Conservation (phyloP, 1,140 invertebrate species). For the Maconellicoccus hirsutus region DNA sequence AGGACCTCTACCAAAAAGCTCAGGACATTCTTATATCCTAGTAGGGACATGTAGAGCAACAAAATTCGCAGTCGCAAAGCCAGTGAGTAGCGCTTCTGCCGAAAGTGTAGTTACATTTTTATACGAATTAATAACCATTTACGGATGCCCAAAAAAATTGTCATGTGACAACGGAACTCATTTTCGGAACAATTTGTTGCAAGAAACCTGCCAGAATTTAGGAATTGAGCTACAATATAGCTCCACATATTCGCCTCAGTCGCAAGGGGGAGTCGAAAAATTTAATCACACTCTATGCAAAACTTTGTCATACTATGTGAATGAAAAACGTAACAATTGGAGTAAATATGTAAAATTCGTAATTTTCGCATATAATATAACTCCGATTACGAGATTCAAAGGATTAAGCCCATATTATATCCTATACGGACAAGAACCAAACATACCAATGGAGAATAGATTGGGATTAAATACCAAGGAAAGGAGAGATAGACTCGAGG, state of each 20-base stretch:
- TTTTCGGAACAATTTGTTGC: neutral
- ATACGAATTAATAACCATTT: neutral
- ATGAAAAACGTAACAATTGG: conserved; percentile 11
- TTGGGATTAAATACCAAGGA: neutral
- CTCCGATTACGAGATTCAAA: neutral
- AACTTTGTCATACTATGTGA: conserved; percentile 13
- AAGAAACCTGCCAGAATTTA: neutral
- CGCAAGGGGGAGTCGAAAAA: conserved; percentile 17
- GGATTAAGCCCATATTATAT: neutral
- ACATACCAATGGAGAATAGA: neutral
- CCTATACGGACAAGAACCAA: neutral
- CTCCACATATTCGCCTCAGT: neutral
- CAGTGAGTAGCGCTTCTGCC: neutral
- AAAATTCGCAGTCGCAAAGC: neutral
- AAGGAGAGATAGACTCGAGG: no score
- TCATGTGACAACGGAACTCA: conserved; percentile 16
- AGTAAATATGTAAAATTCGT: neutral
- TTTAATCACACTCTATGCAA: conserved; percentile 13
- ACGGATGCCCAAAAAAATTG: neutral
- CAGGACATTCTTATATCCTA: neutral
- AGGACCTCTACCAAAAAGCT: conserved; percentile 11
- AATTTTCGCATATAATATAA: neutral
- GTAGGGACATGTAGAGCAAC: neutral
- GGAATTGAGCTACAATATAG: conserved; percentile 18
- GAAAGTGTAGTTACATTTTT: neutral